Conservation (phyloP, 2,113 vertebrate genomes). For the Pangasianodon hypophthalmus region DNA sequence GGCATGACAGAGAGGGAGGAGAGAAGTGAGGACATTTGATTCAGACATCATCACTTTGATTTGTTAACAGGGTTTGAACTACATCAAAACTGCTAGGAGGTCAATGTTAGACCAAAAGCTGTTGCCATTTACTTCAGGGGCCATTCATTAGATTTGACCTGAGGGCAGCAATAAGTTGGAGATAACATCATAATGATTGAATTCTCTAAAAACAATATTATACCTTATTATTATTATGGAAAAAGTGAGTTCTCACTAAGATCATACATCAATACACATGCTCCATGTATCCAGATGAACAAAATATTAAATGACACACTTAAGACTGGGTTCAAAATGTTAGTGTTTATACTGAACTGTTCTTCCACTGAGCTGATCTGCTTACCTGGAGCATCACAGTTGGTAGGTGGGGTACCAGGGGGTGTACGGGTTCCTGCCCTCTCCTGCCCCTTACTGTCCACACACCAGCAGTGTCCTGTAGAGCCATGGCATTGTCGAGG, state of each 20-base stretch:
- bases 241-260: not conserved
- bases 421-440: slow-evolving; percentile 66
- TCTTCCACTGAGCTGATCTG: too few species aligned
- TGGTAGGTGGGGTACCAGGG: slow-evolving; percentile 54
- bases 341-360: not conserved
- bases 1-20: slow-evolving; percentile 34
- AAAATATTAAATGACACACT: not conserved
- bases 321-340: not conserved
- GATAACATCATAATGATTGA: too few species aligned
- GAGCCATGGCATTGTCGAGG: slow-evolving; percentile 76
- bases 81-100: too few species aligned
- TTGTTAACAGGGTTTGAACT: too few species aligned
- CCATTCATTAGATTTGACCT: too few species aligned
- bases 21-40: not conserved
- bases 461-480: slow-evolving; percentile 78
- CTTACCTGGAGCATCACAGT: slow-evolving; percentile 71
- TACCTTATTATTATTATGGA: not conserved
- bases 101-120: too few species aligned
- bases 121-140: too few species aligned
- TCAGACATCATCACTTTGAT: too few species aligned
- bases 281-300: not conserved
- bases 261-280: not conserved
- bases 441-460: slow-evolving; percentile 68
- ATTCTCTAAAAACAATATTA: too few species aligned
- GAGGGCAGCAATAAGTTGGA: too few species aligned